Conservation (phyloP, 2,888 invertebrate genomes). For the Vannuccia rotundouncinata region DNA sequence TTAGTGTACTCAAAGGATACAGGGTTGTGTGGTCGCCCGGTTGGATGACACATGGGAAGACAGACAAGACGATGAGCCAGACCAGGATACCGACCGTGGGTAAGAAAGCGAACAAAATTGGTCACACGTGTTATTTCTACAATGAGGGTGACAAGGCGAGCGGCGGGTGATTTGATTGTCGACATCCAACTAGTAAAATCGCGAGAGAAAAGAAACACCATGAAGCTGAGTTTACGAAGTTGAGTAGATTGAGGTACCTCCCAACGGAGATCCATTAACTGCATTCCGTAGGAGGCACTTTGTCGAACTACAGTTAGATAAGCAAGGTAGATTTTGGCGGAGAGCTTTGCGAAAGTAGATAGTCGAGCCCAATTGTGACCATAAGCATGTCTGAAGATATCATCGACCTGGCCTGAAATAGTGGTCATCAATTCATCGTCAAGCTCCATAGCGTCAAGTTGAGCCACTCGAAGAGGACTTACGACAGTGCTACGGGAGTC, state of each 20-base stretch:
- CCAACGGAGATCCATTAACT: background rate
- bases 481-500: too few relatives aligned
- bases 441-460: constrained; percentile 24
- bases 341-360: background rate
- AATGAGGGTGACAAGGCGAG: background rate
- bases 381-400: background rate
- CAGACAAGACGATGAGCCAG: constrained; percentile 6
- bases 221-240: background rate
- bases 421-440: constrained; percentile 7
- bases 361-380: background rate
- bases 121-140: background rate
- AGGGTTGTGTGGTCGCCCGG: background rate
- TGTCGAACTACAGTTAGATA: background rate
- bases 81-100: background rate
- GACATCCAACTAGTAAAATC: background rate
- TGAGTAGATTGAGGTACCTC: background rate
- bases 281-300: constrained; percentile 28
- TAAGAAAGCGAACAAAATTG: constrained; percentile 32
- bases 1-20: constrained; percentile 33
- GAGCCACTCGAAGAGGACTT: constrained; percentile 15
- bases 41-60: constrained; percentile 1
- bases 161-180: background rate
- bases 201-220: background rate
- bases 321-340: background rate
- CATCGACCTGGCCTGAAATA: constrained; percentile 1